phyloP scores from a whole-genome alignment of 2,888 invertebrate species.

The Scelioninae gen. 2 region DNA sequence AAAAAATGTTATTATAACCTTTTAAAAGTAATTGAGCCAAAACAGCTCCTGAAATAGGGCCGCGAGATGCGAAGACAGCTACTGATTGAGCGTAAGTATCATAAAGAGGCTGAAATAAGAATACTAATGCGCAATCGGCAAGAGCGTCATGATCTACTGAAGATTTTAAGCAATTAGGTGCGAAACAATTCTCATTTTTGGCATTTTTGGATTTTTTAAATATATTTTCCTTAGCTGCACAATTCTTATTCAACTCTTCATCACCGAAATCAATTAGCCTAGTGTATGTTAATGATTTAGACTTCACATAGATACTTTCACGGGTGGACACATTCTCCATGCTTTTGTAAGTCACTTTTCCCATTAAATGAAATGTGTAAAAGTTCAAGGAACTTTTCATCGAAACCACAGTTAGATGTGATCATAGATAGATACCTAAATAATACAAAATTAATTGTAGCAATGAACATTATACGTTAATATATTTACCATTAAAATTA shows the following conservation, averaged over 20 bases:
- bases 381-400: slow-evolving; percentile 1
- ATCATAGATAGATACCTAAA: slow-evolving; percentile 4
- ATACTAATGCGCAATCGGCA: no score
- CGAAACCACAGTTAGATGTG: background rate
- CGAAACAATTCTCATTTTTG: no score
- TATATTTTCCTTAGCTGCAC: background rate
- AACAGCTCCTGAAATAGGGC: background rate
- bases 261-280: slow-evolving; percentile 7
- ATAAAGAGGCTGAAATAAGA: background rate
- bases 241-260: background rate
- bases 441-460: no score
- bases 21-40: background rate
- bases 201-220: slow-evolving; percentile 1
- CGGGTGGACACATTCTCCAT: no score
- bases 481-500: no score
- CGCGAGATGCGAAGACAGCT: background rate
- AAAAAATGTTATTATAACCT: no score
- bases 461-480: no score
- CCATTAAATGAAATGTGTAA: background rate
- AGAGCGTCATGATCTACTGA: slow-evolving; percentile 6
- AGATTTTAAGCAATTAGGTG: no score
- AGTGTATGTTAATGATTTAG: background rate
- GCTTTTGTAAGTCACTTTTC: slow-evolving; percentile 1
- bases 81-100: background rate
- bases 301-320: slow-evolving; percentile 3